These are phyloP conservation scores for Euura saliciscinereae DNA, from an alignment of 1,140 invertebrate genomes.

Conservation along the genomic window DNA sequence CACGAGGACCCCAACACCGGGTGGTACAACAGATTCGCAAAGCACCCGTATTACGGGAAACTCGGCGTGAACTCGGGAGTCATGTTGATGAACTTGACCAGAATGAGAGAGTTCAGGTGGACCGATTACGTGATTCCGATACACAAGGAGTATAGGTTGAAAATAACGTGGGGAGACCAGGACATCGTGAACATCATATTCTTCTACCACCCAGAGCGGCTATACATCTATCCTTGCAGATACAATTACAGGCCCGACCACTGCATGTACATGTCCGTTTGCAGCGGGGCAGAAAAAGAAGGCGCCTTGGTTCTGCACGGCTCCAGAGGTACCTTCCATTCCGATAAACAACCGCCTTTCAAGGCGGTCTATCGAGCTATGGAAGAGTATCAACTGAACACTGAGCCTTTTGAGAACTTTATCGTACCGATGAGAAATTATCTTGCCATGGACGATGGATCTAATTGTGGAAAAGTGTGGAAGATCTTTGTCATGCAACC, in stretches of 20 bases:
- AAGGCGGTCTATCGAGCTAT: constrained; percentile 76
- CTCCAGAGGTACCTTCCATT: constrained; percentile 84
- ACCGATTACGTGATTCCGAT: constrained; percentile 82
- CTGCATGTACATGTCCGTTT: constrained; percentile 92
- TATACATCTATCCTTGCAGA: constrained; percentile 83
- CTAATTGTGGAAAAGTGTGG: constrained; percentile 61
- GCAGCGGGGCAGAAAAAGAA: constrained; percentile 73
- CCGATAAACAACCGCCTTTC: constrained; percentile 86
- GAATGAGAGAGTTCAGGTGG: constrained; percentile 88
- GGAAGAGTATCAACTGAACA: constrained; percentile 64
- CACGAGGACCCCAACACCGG: constrained; percentile 90
- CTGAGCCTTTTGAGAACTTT: constrained; percentile 56
- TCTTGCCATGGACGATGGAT: constrained; percentile 51
- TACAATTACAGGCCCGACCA: constrained; percentile 95
- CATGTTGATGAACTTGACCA: constrained; percentile 95
- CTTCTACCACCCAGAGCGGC: constrained; percentile 85
- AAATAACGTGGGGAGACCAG: constrained; percentile 97
- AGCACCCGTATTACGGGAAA: constrained; percentile 91
- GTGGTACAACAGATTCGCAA: constrained; percentile 96
- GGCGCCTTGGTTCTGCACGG: constrained; percentile 89
- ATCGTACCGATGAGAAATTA: constrained; percentile 58
- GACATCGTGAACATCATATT: constrained; percentile 97
- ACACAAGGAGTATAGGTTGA: constrained; percentile 82
- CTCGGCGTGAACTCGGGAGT: constrained; percentile 94
- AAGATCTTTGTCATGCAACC: constrained; percentile 55